A percentile compares a stretch with the other conserved stretches of the same genome.
phyloP scores from a whole-genome alignment of 1,140 invertebrate species.

The Megathymus violae region DNA sequence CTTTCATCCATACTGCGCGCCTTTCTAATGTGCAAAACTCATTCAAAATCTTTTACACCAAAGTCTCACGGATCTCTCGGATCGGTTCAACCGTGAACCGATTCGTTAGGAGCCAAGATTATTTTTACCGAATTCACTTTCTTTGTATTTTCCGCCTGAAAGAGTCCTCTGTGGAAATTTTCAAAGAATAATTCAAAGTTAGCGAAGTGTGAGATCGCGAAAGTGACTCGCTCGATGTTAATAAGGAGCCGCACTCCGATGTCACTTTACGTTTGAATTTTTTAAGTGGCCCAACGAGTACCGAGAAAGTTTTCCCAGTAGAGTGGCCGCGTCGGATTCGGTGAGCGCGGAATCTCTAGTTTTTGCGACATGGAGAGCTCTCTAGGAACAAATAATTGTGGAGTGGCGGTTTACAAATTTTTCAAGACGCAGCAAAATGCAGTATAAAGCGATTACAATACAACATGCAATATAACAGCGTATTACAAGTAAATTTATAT shows the following conservation, averaged over 20 bases:
- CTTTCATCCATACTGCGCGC: too few species aligned
- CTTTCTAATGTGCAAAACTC: neutral
- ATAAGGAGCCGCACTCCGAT: constrained; percentile 54
- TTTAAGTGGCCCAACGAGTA: constrained; percentile 45
- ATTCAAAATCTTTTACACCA: neutral
- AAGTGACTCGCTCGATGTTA: constrained; percentile 61
- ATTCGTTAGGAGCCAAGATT: constrained; percentile 16
- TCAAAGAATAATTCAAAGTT: constrained; percentile 37
- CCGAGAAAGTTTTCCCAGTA: constrained; percentile 49
- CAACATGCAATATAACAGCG: too few species aligned
- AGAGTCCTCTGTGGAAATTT: constrained; percentile 35
- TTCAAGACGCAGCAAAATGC: neutral
- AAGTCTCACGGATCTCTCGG: neutral
- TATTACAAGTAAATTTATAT: too few species aligned
- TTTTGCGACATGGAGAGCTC: neutral
- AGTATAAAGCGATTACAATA: neutral
- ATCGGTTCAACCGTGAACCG: constrained; percentile 8
- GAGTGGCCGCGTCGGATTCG: neutral
- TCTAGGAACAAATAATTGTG: neutral
- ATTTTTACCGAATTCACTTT: constrained; percentile 18
- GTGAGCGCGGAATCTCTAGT: neutral
- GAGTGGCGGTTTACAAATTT: neutral
- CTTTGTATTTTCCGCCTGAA: constrained; percentile 37
- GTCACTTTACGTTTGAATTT: constrained; percentile 64
- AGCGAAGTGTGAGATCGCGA: constrained; percentile 47